Percentiles rank a stretch among this genome's conserved stretches.
Evolutionary conservation across 1,140 invertebrate species (phyloP).

Genomic region (Pectinophora gossypiella): DNA sequence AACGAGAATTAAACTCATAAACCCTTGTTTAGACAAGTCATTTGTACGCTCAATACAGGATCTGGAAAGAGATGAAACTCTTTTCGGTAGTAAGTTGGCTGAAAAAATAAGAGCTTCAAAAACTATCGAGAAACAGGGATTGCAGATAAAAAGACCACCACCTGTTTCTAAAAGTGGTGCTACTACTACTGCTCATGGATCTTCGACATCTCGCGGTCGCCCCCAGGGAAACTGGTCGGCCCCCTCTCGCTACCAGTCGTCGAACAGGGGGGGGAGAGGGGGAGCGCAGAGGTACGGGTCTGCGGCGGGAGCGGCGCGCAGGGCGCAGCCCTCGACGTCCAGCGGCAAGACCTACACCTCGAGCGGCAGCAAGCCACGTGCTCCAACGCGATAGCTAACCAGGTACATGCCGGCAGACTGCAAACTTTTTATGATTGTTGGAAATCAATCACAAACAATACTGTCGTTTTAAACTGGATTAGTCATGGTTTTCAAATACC

Average conservation of each 20-base stretch:
- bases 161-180: too few relatives aligned
- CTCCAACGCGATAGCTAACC: background rate
- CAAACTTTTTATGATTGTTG: conserved; percentile 6
- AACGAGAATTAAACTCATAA: conserved; percentile 20
- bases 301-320: background rate
- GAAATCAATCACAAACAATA: conserved; percentile 1
- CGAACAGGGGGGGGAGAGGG: conserved; percentile 6
- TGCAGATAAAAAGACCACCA: conserved; percentile 19
- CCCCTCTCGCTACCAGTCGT: conserved; percentile 5
- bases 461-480: conserved; percentile 5
- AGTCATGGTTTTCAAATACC: conserved; percentile 1
- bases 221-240: conserved; percentile 12
- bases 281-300: background rate
- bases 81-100: conserved; percentile 20
- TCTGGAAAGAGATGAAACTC: conserved; percentile 17
- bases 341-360: background rate
- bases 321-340: background rate
- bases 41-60: conserved; percentile 19
- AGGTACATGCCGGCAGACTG: conserved; percentile 10
- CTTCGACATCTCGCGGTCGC: background rate
- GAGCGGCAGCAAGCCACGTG: conserved; percentile 5
- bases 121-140: conserved; percentile 23
- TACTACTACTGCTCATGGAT: background rate
- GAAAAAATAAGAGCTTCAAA: conserved; percentile 29
- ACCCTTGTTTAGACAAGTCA: conserved; percentile 15